Conservation (phyloP, 2,113 vertebrate genomes). For the Aix galericulata region DNA sequence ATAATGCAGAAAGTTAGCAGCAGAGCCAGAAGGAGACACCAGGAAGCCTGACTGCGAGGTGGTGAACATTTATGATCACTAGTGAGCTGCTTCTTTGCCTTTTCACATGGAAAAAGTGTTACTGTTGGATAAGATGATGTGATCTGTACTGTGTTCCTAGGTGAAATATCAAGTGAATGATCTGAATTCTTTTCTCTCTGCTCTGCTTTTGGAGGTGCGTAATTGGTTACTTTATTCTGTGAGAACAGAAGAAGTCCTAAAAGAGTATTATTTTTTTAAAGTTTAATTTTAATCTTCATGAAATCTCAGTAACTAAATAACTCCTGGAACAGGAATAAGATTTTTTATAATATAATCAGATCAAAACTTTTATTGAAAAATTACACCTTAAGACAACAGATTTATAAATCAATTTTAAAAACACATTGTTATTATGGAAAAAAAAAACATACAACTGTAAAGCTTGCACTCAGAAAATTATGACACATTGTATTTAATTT, state of each 20-base stretch:
- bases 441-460: not conserved
- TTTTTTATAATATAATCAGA: not conserved
- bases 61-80: not conserved
- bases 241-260: not conserved
- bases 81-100: not conserved
- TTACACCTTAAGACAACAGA: not conserved
- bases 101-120: not conserved
- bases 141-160: not conserved
- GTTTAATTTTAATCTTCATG: not conserved
- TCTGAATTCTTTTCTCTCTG: not conserved
- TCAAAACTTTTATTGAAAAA: not conserved
- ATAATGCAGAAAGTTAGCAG: not conserved
- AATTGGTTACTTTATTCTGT: not conserved
- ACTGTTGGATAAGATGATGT: not conserved
- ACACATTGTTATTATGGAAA: not conserved
- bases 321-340: not conserved
- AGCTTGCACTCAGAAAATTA: constrained; percentile 19
- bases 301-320: not conserved
- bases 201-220: not conserved
- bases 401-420: not conserved
- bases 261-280: not conserved
- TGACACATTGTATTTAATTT: constrained; percentile 2
- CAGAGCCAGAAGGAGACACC: not conserved
- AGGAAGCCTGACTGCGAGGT: not conserved
- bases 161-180: not conserved